phyloP scores from a whole-genome alignment of 2,888 invertebrate species.

The Cremastinae sp. region DNA sequence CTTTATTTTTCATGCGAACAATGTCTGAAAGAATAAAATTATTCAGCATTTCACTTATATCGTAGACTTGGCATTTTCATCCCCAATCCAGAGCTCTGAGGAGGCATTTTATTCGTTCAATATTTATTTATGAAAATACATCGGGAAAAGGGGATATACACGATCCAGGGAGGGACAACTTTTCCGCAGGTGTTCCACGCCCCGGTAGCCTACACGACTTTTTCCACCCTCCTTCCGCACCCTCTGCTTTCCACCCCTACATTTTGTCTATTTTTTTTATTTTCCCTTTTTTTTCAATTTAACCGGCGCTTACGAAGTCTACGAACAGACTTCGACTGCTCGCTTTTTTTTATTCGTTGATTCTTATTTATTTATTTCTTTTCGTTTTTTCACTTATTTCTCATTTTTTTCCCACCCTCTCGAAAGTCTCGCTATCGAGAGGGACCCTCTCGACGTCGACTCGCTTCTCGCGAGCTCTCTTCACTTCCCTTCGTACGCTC shows the following conservation, averaged over 20 bases:
- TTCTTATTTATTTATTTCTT: constrained; percentile 5
- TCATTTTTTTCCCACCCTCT: constrained; percentile 8
- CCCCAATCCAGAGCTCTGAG: background rate
- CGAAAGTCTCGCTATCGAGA: constrained; percentile 18
- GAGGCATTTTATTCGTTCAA: constrained; percentile 37
- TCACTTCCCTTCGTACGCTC: too few species aligned
- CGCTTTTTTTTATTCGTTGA: too few species aligned
- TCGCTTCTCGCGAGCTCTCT: background rate
- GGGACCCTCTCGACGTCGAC: background rate
- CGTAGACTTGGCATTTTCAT: constrained; percentile 17
- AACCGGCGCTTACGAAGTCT: constrained; percentile 1
- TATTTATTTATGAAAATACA: constrained; percentile 54
- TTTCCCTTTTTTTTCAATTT: constrained; percentile 27
- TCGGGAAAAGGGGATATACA: background rate
- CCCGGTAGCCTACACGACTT: constrained; percentile 20
- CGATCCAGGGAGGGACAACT: constrained; percentile 26
- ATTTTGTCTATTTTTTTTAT: background rate
- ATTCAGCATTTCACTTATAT: constrained; percentile 28
- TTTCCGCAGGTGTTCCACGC: constrained; percentile 34
- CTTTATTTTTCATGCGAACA: background rate
- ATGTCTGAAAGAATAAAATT: constrained; percentile 11
- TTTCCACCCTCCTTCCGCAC: constrained; percentile 9
- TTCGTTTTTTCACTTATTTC: too few species aligned
- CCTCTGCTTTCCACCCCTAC: constrained; percentile 9
- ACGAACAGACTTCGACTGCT: background rate